These are phyloP conservation scores for Thrips palmi DNA, from an alignment of 1,140 invertebrate genomes.

Conservation along the genomic window DNA sequence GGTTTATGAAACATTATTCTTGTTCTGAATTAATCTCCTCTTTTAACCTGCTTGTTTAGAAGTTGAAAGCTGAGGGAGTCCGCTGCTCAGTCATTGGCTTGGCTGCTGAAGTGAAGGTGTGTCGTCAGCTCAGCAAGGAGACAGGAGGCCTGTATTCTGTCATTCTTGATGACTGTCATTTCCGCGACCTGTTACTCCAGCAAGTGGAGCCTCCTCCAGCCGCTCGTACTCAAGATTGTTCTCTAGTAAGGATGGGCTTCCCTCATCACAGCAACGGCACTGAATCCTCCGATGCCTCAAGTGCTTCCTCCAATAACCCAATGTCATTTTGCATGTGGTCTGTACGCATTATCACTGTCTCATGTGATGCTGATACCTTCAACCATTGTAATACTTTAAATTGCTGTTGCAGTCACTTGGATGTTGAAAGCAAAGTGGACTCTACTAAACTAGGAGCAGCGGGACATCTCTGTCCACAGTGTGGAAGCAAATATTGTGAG, in stretches of 20 bases:
- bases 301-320: constrained; percentile 50
- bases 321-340: constrained; percentile 86
- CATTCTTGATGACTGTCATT: constrained; percentile 82
- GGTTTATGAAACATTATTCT: too few relatives aligned
- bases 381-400: constrained; percentile 8
- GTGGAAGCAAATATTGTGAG: constrained; percentile 93
- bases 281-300: constrained; percentile 31
- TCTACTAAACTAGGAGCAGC: constrained; percentile 39
- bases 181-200: constrained; percentile 29
- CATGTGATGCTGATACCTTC: not conserved
- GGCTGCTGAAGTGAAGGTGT: constrained; percentile 86
- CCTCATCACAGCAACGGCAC: constrained; percentile 59
- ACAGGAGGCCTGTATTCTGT: constrained; percentile 76
- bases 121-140: constrained; percentile 60
- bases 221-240: constrained; percentile 23
- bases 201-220: constrained; percentile 71
- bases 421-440: constrained; percentile 41
- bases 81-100: constrained; percentile 87
- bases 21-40: too few relatives aligned
- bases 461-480: constrained; percentile 83
- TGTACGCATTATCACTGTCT: constrained; percentile 18
- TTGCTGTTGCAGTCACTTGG: constrained; percentile 48
- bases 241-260: constrained; percentile 75
- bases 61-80: constrained; percentile 48
- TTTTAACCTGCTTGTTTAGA: constrained; percentile 16